Conservation (phyloP, 2,888 invertebrate species). For the Podotricha telesiphe region DNA sequence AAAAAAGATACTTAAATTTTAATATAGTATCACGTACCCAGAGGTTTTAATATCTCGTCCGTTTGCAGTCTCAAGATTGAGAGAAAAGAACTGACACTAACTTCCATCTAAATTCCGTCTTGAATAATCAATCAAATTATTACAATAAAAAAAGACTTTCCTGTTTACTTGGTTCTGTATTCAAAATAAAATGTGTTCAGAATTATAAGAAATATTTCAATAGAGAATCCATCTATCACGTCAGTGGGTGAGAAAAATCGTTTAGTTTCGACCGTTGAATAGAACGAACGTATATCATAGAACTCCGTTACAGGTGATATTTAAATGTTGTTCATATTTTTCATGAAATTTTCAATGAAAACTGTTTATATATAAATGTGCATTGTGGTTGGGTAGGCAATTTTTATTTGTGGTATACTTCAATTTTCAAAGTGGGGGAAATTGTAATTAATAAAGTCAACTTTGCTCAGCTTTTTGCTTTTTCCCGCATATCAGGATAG, state of each 20-base stretch:
- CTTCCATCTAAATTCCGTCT: no score
- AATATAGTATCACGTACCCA: no score
- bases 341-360: background rate
- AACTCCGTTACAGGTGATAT: background rate
- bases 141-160: background rate
- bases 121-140: no score
- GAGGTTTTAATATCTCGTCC: no score
- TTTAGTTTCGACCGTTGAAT: constrained; percentile 7
- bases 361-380: background rate
- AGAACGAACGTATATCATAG: background rate
- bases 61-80: no score
- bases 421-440: no score
- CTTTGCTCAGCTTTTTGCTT: no score
- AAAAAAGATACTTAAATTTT: no score
- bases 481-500: no score
- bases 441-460: no score
- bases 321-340: background rate
- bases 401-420: background rate
- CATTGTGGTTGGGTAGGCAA: no score
- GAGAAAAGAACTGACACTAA: no score
- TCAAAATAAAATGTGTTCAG: background rate
- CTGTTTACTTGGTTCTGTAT: background rate
- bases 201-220: constrained; percentile 3
- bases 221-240: constrained; percentile 1
- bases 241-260: constrained; percentile 7